phyloP scores from a whole-genome alignment of 2,113 vertebrate species.

The Gymnogyps californianus region DNA sequence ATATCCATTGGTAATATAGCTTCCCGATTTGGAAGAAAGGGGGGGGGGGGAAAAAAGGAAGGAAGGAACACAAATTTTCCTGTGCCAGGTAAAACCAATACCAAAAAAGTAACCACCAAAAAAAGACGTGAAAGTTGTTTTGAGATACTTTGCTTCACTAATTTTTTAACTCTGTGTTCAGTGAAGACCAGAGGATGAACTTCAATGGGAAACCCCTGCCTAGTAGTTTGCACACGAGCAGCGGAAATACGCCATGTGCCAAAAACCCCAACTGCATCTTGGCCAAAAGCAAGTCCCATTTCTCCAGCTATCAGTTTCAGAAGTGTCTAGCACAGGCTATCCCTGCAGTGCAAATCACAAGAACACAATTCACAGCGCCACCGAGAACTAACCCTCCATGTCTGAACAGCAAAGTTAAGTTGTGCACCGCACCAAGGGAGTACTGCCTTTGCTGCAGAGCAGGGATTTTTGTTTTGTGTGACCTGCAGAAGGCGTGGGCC shows the following conservation, averaged over 20 bases:
- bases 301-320: neutral
- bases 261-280: neutral
- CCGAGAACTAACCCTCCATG: neutral
- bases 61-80: neutral
- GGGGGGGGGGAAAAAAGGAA: neutral
- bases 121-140: neutral
- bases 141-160: neutral
- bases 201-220: neutral
- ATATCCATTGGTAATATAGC: neutral
- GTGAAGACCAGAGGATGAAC: neutral
- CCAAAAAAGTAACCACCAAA: neutral
- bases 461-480: neutral
- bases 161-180: neutral
- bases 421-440: neutral
- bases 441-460: neutral
- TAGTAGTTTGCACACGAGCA: neutral
- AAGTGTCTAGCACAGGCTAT: neutral
- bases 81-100: neutral
- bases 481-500: neutral
- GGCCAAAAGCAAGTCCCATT: neutral
- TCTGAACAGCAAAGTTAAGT: neutral
- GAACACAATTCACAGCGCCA: neutral
- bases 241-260: fast-evolving
- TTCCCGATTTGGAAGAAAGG: neutral
- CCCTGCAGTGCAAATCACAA: neutral